Percentiles rank a stretch among this genome's conserved stretches.
phyloP scores from a whole-genome alignment of 2,113 vertebrate species.

The Sinocyclocheilus anshuiensis region DNA sequence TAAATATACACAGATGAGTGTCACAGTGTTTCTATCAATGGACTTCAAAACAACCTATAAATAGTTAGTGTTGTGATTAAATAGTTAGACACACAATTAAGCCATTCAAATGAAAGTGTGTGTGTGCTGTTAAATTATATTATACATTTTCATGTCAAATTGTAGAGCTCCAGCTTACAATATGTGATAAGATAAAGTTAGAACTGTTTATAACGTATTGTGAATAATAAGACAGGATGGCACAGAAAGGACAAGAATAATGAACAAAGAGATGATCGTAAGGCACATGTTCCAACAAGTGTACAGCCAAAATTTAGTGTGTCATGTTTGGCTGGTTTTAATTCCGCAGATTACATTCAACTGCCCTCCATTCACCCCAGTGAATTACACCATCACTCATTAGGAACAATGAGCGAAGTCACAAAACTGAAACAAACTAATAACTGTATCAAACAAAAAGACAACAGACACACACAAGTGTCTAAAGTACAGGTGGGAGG shows the following conservation, averaged over 20 bases:
- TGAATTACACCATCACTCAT: constrained; percentile 16
- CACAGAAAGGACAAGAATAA: constrained; percentile 1
- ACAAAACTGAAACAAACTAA: constrained; percentile 11
- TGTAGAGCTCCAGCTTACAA: background rate
- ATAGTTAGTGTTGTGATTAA: constrained; percentile 30
- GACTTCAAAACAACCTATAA: constrained; percentile 19
- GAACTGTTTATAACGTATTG: constrained; percentile 19
- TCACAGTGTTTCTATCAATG: constrained; percentile 47
- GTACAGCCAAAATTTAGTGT: background rate
- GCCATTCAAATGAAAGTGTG: background rate
- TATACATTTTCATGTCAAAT: background rate
- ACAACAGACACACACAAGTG: constrained; percentile 1
- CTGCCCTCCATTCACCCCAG: background rate
- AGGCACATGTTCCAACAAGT: constrained; percentile 35
- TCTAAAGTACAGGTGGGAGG: background rate
- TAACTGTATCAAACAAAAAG: constrained; percentile 5
- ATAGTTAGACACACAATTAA: background rate
- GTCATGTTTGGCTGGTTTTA: constrained; percentile 17
- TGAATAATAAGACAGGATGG: background rate
- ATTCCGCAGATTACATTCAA: background rate
- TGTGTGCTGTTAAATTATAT: constrained; percentile 16
- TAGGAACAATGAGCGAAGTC: background rate
- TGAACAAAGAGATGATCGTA: constrained; percentile 18
- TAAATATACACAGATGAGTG: background rate
- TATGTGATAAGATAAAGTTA: background rate